phyloP scores from a whole-genome alignment of 23 tunicate genomes.

The Styela clava region DNA sequence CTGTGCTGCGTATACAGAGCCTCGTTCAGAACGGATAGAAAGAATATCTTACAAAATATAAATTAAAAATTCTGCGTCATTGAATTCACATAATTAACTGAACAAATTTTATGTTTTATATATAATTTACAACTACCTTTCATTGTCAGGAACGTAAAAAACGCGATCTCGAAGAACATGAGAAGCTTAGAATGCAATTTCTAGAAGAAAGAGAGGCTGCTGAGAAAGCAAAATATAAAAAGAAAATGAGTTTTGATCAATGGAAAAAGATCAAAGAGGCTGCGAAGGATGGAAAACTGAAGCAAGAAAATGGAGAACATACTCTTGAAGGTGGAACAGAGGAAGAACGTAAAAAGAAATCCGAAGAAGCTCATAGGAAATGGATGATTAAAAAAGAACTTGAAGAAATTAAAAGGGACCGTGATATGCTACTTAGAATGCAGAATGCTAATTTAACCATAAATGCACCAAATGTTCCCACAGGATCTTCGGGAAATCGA shows the following conservation, averaged over 20 bases:
- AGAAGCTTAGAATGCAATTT: neutral
- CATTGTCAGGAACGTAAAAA: conserved; percentile 8
- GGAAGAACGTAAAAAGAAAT: conserved; percentile 27
- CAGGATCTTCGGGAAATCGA: neutral
- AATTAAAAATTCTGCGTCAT: too few relatives aligned
- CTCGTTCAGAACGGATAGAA: too few relatives aligned
- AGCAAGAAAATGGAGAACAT: neutral
- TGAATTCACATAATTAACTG: too few relatives aligned
- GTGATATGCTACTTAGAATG: conserved; percentile 8
- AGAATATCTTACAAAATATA: too few relatives aligned
- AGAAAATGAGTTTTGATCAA: conserved; percentile 21
- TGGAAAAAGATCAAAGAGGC: conserved; percentile 9
- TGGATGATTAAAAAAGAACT: conserved; percentile 33
- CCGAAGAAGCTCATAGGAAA: conserved; percentile 26
- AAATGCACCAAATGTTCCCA: neutral
- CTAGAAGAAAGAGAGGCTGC: conserved; percentile 8
- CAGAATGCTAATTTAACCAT: neutral
- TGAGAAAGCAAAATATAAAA: conserved; percentile 21
- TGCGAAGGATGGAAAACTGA: neutral
- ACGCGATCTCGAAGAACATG: neutral
- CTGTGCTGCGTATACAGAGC: too few relatives aligned
- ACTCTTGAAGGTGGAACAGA: neutral
- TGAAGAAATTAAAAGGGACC: conserved; percentile 18
- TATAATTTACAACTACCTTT: neutral
- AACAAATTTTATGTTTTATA: conserved; percentile 1